Conservation (phyloP, 2,797 vertebrate species). For the Merluccius polli region DNA sequence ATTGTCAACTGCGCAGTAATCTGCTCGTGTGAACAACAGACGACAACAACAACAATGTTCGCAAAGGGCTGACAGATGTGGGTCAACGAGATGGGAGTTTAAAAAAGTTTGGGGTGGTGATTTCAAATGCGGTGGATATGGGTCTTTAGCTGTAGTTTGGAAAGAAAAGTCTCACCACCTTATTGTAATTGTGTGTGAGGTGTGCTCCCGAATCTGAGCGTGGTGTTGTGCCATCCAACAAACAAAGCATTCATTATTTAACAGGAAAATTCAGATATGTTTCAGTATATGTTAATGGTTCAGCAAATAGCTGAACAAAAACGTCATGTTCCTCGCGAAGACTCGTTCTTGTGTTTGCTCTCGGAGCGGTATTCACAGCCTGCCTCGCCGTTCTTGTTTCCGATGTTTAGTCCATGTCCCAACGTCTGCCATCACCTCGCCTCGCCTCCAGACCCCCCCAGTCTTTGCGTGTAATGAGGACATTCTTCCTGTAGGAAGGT, state of each 20-base stretch:
- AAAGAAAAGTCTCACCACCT: neutral
- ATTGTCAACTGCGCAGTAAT: slow-evolving; percentile 6
- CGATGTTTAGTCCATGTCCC: slow-evolving; percentile 22
- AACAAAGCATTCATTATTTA: neutral
- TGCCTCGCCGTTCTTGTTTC: slow-evolving; percentile 30
- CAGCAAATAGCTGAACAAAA: neutral
- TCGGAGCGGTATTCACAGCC: slow-evolving; percentile 7
- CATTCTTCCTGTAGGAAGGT: slow-evolving; percentile 71
- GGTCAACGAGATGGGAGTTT: neutral
- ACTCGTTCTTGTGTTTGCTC: neutral
- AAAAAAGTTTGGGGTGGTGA: neutral
- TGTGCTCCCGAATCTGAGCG: neutral
- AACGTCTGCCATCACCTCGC: slow-evolving; percentile 6
- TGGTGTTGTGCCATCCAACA: neutral
- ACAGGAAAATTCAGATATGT: neutral
- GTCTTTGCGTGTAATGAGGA: slow-evolving; percentile 66
- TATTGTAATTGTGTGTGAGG: neutral
- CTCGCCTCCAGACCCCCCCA: slow-evolving; percentile 21
- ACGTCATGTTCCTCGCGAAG: neutral
- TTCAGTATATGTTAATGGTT: neutral
- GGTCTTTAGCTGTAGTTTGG: neutral
- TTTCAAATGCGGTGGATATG: neutral
- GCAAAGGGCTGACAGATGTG: neutral
- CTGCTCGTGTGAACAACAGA: slow-evolving; percentile 21
- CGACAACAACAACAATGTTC: slow-evolving; percentile 10